These are phyloP conservation scores for Leptinotarsa texana DNA, from an alignment of 1,140 invertebrate genomes.

Conservation along the genomic window DNA sequence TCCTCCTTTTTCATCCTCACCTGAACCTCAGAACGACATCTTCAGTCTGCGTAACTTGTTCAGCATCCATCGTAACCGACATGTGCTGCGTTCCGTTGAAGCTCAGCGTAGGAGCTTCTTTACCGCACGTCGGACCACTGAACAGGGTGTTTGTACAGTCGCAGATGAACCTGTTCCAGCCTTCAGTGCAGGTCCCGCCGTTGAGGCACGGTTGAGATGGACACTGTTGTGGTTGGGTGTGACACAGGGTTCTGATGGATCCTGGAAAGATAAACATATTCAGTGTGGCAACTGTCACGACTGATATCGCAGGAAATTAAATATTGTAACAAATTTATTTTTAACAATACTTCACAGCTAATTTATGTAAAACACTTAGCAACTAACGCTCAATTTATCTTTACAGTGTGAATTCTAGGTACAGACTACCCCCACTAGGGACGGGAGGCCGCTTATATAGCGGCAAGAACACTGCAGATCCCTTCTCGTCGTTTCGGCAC, in stretches of 20 bases:
- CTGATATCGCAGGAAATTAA: too few species aligned
- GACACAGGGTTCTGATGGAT: conserved; percentile 83
- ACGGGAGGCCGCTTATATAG: too few species aligned
- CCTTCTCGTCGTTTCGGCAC: too few species aligned
- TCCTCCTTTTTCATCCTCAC: not conserved
- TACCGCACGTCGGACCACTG: conserved; percentile 88
- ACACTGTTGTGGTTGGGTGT: conserved; percentile 80
- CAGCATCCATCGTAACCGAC: conserved; percentile 66
- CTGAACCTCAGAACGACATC: conserved; percentile 87
- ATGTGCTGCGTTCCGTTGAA: conserved; percentile 86
- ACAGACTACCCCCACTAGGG: too few species aligned
- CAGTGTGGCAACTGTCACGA: not conserved
- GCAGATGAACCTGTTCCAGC: conserved; percentile 95
- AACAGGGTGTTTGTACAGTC: conserved; percentile 91
- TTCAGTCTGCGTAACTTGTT: conserved; percentile 87
- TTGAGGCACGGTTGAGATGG: conserved; percentile 86
- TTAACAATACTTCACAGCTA: too few species aligned
- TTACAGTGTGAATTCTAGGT: too few species aligned
- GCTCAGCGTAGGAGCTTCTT: conserved; percentile 85
- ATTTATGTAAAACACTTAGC: too few species aligned
- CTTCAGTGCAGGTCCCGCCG: conserved; percentile 85
- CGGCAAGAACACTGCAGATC: too few species aligned
- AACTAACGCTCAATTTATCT: too few species aligned
- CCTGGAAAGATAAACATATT: conserved; percentile 57
- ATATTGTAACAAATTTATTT: too few species aligned